Evolutionary conservation across 2,797 vertebrate species (phyloP), one percentile per base, ranked within the genome.

Genomic region (Varecia variegata): DNA sequence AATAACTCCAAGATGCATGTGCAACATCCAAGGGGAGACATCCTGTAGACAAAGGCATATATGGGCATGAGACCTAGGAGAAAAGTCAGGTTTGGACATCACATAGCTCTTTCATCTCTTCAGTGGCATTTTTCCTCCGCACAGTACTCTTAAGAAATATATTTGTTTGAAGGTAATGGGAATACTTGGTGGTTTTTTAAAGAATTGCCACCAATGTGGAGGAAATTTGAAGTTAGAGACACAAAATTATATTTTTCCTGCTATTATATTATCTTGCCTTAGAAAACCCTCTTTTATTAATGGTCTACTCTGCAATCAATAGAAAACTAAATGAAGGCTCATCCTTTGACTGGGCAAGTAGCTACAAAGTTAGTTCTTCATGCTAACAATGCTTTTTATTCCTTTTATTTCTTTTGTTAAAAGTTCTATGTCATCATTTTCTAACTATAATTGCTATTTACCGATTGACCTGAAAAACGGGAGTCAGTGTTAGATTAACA

Each of bases 201-300:
- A 90, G 47, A 83, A 87, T 47, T 83, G 14, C 50, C 45, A 80
- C 4, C 86, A 82, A 74, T 20, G 21, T 88, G 25, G 1, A 82
- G 10, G 43, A 88, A 95, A 73, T 79, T 52, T 96, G 47, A 79
- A 38, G 50, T 74, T 73, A 83, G 7, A n/a, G 21, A 18, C 21
- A 62, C 32, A 79, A 95, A 96, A 82, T 83, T 88, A n/a, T 65
- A 74, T 91, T 97, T 90, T 95, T 85, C 65, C 68, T 88, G 70
- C 52, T 68, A 4, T 74, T 85, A 5, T 43, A 82, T 88, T 67
- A 79, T 50, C 65, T 79, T 84, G 17, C 67, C 56, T 94, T 77
- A 54, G 88, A 96, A 65, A 67, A 35, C 45, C 27, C 43, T 50
- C 56, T 86, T 95, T 93, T 67, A 79, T 79, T 76, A 58, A 90